These are phyloP conservation scores for Aselliscus stoliczkanus DNA, from an alignment of 2,797 vertebrate genomes.

Conservation along the genomic window DNA sequence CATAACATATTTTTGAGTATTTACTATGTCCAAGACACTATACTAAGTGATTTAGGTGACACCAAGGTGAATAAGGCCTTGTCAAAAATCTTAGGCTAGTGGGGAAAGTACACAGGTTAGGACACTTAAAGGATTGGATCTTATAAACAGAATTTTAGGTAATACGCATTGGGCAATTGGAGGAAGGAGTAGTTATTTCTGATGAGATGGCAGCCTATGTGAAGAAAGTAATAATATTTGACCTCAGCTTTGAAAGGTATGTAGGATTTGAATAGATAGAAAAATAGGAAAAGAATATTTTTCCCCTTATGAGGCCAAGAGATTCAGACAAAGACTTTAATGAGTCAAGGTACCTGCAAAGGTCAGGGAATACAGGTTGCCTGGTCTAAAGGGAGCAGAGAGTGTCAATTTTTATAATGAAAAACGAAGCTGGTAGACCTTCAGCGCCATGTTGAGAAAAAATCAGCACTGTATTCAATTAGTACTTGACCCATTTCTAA, in stretches of 20 bases:
- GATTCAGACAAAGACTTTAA: not conserved
- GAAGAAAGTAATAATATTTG: not conserved
- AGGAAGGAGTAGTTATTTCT: not conserved
- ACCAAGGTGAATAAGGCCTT: not conserved
- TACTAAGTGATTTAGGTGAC: not conserved
- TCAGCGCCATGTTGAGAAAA: not conserved
- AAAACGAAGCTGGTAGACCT: not conserved
- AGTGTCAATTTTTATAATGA: not conserved
- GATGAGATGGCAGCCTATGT: not conserved
- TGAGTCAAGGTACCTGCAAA: not conserved
- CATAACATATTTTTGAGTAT: not conserved
- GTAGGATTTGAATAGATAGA: not conserved
- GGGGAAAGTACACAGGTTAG: not conserved
- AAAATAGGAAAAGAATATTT: not conserved
- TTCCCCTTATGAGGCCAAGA: not conserved
- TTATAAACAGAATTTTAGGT: not conserved
- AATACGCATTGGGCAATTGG: not conserved
- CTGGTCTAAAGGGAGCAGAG: not conserved
- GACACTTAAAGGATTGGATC: not conserved
- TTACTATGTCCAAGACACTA: not conserved
- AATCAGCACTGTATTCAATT: not conserved
- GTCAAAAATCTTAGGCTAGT: not conserved
- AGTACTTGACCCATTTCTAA: not conserved
- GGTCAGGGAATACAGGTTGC: not conserved
- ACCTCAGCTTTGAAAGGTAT: not conserved